These are phyloP conservation scores for Hypomesus transpacificus DNA, from an alignment of 2,113 vertebrate species.

Conservation along the genomic window DNA sequence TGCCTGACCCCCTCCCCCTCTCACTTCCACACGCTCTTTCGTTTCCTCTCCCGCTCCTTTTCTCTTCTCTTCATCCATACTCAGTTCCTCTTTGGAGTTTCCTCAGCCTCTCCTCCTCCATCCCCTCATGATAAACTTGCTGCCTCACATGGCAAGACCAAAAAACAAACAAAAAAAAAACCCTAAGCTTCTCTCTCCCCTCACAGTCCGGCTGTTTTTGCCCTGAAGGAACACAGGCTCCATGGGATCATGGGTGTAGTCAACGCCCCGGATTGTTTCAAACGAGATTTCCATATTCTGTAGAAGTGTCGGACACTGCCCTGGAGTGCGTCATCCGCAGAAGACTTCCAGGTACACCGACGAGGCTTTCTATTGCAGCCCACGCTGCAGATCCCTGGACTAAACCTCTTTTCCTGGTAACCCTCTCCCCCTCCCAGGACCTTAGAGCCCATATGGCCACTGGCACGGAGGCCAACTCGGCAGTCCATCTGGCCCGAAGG, in stretches of 20 bases:
- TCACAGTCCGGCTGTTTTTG: slow-evolving; percentile 4
- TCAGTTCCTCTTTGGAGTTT: slow-evolving; percentile 3
- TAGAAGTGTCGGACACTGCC: too few relatives aligned
- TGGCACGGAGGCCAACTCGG: slow-evolving; percentile 30
- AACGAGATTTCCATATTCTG: too few relatives aligned
- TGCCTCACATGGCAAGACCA: not conserved
- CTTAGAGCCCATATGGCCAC: slow-evolving; percentile 48
- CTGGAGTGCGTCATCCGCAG: too few relatives aligned
- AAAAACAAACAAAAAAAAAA: not conserved
- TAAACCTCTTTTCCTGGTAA: not conserved
- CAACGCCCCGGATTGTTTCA: too few relatives aligned
- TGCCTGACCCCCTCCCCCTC: slow-evolving; percentile 24
- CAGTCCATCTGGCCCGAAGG: slow-evolving; percentile 67
- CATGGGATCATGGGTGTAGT: too few relatives aligned
- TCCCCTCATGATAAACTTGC: not conserved
- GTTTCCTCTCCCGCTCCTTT: slow-evolving; percentile 3
- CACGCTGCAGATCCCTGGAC: not conserved
- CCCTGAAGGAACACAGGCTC: not conserved
- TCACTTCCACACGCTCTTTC: not conserved
- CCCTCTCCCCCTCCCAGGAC: not conserved
- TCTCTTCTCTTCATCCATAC: slow-evolving; percentile 31
- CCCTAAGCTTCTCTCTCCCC: slow-evolving; percentile 3
- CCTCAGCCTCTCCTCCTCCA: slow-evolving; percentile 21
- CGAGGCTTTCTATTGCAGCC: not conserved
- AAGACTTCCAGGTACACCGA: too few relatives aligned